These are phyloP conservation scores for Spisula subtruncata DNA, from an alignment of 2,888 invertebrate species.

Conservation along the genomic window DNA sequence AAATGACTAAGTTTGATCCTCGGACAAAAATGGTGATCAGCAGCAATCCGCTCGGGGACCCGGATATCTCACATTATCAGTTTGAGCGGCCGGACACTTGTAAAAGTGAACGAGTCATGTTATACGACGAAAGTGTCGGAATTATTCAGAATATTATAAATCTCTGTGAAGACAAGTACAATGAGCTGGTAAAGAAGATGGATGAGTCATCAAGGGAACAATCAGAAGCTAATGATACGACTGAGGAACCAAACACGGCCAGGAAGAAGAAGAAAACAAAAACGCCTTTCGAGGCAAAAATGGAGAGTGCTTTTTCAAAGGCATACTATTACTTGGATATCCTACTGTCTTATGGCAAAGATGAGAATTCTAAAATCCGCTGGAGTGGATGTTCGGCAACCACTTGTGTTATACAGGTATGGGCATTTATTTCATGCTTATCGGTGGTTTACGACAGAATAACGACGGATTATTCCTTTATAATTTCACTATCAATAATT, in stretches of 20 bases:
- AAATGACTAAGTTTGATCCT: conserved; percentile 86
- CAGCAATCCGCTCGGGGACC: conserved; percentile 75
- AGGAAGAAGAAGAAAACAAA: conserved; percentile 70
- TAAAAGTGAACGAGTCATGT: conserved; percentile 76
- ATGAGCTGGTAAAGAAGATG: conserved; percentile 73
- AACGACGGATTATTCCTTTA: too few species aligned
- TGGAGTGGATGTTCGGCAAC: conserved; percentile 87
- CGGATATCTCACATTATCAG: conserved; percentile 76
- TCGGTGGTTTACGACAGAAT: too few species aligned
- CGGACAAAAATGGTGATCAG: conserved; percentile 80
- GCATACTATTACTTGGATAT: conserved; percentile 84
- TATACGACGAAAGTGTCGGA: conserved; percentile 80
- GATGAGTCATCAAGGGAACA: conserved; percentile 36
- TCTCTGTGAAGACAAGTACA: conserved; percentile 83
- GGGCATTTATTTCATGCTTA: too few species aligned
- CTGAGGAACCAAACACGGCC: background rate
- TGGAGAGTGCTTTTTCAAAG: conserved; percentile 82
- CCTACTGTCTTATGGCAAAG: conserved; percentile 85
- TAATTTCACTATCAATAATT: too few species aligned
- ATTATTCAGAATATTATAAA: conserved; percentile 84
- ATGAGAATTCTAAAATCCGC: conserved; percentile 85
- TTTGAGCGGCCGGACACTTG: conserved; percentile 77
- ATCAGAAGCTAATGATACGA: conserved; percentile 25
- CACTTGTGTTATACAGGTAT: conserved; percentile 80
- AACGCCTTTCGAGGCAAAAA: conserved; percentile 78